Evolutionary conservation across 2,113 vertebrate species (phyloP), one percentile per base, ranked within the genome.

Genomic region (Atractosteus spatula): DNA sequence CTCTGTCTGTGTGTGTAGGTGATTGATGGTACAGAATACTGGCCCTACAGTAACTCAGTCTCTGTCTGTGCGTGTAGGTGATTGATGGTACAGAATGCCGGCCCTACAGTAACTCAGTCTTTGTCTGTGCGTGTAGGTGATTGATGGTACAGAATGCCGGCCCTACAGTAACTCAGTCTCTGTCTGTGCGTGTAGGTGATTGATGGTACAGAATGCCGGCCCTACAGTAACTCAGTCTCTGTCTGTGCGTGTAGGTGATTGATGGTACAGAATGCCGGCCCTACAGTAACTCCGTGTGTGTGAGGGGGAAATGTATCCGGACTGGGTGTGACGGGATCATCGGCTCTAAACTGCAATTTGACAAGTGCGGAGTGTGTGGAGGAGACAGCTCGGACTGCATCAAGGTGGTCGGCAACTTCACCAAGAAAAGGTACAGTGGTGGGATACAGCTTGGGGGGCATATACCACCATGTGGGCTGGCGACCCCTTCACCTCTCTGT

Each of bases 251-350:
- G 3, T 82, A 99, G 97, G 97, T 98, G 73, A 89, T 86, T 0
- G 97, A 99, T 47, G 97, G 97, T 13, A 99, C 97, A 0, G 96
- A 99, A 76, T 99, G 97, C 69, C 89, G 96, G 3, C 97, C 97
- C 0, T 93, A 93, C 81, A 99, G 96, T 82, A 96, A 96, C 75
- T 99, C 97, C 0, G 92, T 99, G 17, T 99, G 97, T 0, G 96
- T 99, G 62, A 93, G 92, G 69, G 97, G 97, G 14, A 96, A 94
- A 71, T 99, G 97, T 45, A 86, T 98, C 1, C 91, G 96, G 0
- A 99, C 97, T 0, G 97, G 97, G 64, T 99, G 97, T 0, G 97
- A 99, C 0, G 93, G 94, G 71, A 97, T 99, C 85, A 98, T 99
- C 0, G 97, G 97, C 4, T 99, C 97, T 59, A 97, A 95, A 81